phyloP scores from a whole-genome alignment of 2,113 vertebrate genomes.

The Gulo gulo region DNA sequence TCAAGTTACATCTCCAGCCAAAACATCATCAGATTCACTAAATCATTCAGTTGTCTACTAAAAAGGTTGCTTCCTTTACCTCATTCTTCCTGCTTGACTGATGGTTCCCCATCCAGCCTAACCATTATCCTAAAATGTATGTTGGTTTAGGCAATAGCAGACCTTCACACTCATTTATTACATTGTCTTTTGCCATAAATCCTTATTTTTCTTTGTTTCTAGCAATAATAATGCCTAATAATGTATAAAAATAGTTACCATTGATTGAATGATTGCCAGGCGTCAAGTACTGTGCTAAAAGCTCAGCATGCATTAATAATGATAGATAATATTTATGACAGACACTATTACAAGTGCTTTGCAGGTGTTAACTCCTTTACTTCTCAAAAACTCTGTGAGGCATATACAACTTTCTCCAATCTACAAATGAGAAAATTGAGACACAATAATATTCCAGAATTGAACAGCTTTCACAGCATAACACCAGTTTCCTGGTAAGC shows the following conservation, averaged over 20 bases:
- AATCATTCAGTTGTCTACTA: background rate
- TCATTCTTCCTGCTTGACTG: background rate
- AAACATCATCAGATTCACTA: background rate
- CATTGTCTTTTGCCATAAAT: background rate
- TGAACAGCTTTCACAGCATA: background rate
- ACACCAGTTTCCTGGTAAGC: background rate
- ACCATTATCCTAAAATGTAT: background rate
- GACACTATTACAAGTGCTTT: background rate
- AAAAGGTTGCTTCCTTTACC: background rate
- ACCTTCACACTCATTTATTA: background rate
- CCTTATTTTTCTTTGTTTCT: background rate
- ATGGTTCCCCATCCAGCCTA: rapidly evolving
- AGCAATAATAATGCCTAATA: background rate
- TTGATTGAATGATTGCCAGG: background rate
- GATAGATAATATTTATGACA: background rate
- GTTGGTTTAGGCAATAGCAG: background rate
- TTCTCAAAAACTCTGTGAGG: background rate
- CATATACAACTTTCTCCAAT: background rate
- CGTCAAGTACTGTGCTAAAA: background rate
- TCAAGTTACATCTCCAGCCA: background rate
- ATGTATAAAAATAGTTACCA: background rate
- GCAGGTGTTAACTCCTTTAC: background rate
- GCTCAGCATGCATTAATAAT: background rate
- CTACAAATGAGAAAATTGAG: background rate
- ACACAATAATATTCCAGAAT: background rate